These are phyloP conservation scores for Melolontha melolontha DNA, from an alignment of 2,888 invertebrate species.

Conservation along the genomic window DNA sequence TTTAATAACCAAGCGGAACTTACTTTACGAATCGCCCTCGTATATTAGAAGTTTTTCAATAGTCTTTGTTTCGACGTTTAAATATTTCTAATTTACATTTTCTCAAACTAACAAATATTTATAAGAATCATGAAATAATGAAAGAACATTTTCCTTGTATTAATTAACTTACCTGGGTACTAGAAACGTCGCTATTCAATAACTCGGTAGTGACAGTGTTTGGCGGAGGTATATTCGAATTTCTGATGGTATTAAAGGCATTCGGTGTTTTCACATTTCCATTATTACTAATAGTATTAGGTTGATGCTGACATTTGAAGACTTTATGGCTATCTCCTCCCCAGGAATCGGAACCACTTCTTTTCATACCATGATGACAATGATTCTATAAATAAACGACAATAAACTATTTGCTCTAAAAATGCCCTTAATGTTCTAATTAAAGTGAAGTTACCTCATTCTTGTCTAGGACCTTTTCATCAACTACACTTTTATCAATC, in stretches of 20 bases:
- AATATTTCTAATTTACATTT: not conserved
- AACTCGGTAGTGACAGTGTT: slow-evolving; percentile 30
- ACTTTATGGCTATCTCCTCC: slow-evolving; percentile 72
- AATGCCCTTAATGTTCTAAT: not conserved
- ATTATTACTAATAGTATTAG: slow-evolving; percentile 48
- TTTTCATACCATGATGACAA: slow-evolving; percentile 71
- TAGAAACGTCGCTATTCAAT: slow-evolving; percentile 50
- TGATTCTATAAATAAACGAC: slow-evolving; percentile 46
- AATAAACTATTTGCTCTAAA: not conserved
- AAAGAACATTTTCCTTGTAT: not conserved
- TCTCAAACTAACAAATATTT: not conserved
- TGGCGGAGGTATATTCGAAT: slow-evolving; percentile 28
- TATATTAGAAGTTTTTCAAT: no score
- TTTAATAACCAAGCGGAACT: no score
- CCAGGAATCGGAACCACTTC: slow-evolving; percentile 73
- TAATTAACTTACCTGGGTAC: slow-evolving; percentile 52
- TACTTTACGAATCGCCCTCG: no score
- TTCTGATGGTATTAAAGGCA: slow-evolving; percentile 29
- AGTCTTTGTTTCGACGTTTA: no score
- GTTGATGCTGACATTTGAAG: slow-evolving; percentile 68
- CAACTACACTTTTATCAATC: slow-evolving; percentile 49
- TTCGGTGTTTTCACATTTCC: slow-evolving; percentile 44
- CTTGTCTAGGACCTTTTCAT: slow-evolving; percentile 52
- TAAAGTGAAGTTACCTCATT: slow-evolving; percentile 46
- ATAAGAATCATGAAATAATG: not conserved